These are phyloP conservation scores for Apteryx mantelli DNA, from an alignment of 2,113 vertebrate species.

Conservation along the genomic window DNA sequence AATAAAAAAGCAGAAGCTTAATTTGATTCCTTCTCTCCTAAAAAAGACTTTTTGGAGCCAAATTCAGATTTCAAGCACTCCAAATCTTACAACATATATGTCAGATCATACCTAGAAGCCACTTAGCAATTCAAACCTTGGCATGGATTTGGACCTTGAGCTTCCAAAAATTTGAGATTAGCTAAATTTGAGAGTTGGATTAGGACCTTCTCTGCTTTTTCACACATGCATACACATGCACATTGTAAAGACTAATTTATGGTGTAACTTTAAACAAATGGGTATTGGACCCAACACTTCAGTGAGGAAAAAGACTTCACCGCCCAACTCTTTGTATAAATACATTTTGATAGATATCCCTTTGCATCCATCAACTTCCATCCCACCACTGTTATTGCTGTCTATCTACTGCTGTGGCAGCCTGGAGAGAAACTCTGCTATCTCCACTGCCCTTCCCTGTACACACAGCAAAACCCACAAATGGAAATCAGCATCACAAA, in stretches of 20 bases:
- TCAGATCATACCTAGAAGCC: background rate
- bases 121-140: background rate
- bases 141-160: background rate
- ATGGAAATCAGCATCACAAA: background rate
- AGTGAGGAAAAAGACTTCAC: background rate
- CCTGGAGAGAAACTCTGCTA: background rate
- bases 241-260: background rate
- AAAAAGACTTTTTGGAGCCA: background rate
- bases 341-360: background rate
- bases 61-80: background rate
- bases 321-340: background rate
- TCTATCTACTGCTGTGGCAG: background rate
- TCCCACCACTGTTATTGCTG: background rate
- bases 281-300: background rate
- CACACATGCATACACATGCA: accelerated
- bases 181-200: background rate
- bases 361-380: background rate
- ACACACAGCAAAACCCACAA: background rate
- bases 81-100: background rate
- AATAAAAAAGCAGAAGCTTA: background rate
- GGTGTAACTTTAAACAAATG: background rate
- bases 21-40: background rate
- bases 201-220: background rate
- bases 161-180: background rate
- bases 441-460: background rate